phyloP scores from a whole-genome alignment of 2,113 vertebrate genomes.

The Marmota flaviventris region DNA sequence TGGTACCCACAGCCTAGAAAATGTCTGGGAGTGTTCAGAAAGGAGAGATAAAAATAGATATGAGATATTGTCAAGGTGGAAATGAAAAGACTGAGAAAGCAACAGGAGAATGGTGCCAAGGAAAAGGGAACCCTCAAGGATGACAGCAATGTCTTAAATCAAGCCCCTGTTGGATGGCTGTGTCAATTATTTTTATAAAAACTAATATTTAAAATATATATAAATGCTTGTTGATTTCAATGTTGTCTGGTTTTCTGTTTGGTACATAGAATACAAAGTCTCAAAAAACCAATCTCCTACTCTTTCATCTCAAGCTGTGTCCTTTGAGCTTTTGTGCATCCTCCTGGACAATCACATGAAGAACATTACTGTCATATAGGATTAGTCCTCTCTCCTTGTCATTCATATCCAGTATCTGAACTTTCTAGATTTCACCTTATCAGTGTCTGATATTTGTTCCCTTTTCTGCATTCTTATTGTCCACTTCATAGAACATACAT shows the following conservation, averaged over 20 bases:
- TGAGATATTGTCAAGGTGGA: neutral
- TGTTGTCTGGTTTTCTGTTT: neutral
- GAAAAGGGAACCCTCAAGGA: neutral
- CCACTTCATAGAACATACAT: neutral
- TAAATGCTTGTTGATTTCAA: neutral
- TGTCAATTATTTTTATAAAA: neutral
- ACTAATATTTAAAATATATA: neutral
- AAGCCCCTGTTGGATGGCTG: neutral
- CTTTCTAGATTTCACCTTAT: neutral
- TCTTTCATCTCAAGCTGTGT: neutral
- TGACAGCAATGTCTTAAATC: neutral
- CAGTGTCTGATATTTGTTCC: neutral
- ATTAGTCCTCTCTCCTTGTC: neutral
- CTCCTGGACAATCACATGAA: neutral
- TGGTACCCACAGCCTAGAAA: neutral
- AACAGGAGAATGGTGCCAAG: neutral
- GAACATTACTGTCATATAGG: neutral
- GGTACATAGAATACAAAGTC: neutral
- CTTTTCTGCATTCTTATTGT: neutral
- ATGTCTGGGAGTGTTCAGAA: neutral
- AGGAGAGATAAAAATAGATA: neutral
- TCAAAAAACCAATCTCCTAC: neutral
- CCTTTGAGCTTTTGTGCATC: neutral
- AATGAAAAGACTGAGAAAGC: neutral
- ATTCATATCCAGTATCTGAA: neutral